Conservation (phyloP, 1,140 invertebrate species). For the Heliothis virescens region DNA sequence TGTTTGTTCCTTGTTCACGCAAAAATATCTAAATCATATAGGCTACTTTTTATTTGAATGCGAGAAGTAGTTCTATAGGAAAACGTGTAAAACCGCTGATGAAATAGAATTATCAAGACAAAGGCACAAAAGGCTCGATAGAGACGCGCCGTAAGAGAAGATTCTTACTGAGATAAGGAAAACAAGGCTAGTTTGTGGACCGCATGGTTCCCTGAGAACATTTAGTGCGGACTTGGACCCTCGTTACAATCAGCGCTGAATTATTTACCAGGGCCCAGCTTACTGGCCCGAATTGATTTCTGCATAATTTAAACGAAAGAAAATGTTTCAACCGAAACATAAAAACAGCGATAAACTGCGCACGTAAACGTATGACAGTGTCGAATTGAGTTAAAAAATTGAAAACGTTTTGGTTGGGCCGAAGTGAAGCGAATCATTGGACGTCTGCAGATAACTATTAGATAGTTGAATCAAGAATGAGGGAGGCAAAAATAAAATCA, state of each 20-base stretch:
- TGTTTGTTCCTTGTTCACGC: too few species aligned
- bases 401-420: slow-evolving; percentile 29
- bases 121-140: slow-evolving; percentile 56
- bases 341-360: slow-evolving; percentile 61
- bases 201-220: slow-evolving; percentile 65
- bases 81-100: too few species aligned
- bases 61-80: too few species aligned
- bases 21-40: too few species aligned
- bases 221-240: slow-evolving; percentile 73
- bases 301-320: slow-evolving; percentile 76
- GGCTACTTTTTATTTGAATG: too few species aligned
- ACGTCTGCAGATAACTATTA: slow-evolving; percentile 71
- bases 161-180: slow-evolving; percentile 71
- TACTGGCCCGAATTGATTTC: slow-evolving; percentile 74
- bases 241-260: slow-evolving; percentile 76
- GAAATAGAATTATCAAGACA: slow-evolving; percentile 56
- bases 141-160: slow-evolving; percentile 62
- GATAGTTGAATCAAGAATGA: slow-evolving; percentile 80
- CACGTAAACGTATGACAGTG: slow-evolving; percentile 42
- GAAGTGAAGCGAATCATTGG: slow-evolving; percentile 52
- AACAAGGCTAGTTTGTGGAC: slow-evolving; percentile 65
- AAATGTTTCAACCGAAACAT: slow-evolving; percentile 59
- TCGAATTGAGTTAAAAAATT: slow-evolving; percentile 53
- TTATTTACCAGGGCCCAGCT: slow-evolving; percentile 75
- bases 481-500: slow-evolving; percentile 83